These are phyloP conservation scores for Medauroidea extradentata DNA, from an alignment of 1,140 invertebrate genomes.

Conservation along the genomic window DNA sequence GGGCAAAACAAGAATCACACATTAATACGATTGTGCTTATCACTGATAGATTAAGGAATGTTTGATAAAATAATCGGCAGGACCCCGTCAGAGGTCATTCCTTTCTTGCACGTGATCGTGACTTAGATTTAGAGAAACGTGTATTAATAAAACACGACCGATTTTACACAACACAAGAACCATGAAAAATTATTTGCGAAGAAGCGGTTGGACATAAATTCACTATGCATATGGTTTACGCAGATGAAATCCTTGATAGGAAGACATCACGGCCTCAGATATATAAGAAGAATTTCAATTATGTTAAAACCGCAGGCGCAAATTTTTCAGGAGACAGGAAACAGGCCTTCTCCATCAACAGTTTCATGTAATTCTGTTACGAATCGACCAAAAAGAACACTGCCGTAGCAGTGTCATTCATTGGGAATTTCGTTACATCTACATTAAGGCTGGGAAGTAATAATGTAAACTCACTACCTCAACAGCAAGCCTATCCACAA, in stretches of 20 bases:
- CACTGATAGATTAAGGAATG: not conserved
- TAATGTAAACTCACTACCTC: too few species aligned
- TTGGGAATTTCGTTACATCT: too few species aligned
- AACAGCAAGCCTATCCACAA: too few species aligned
- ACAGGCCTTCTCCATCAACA: too few species aligned
- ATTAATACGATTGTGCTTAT: not conserved
- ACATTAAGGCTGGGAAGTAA: too few species aligned
- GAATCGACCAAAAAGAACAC: too few species aligned
- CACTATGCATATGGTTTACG: conserved; percentile 2
- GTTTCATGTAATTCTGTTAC: too few species aligned
- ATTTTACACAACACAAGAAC: conserved; percentile 13
- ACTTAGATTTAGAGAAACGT: conserved; percentile 19
- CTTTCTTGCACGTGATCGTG: conserved; percentile 20
- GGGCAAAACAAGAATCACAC: conserved; percentile 10
- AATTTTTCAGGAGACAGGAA: too few species aligned
- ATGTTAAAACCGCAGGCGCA: too few species aligned
- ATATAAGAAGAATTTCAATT: conserved; percentile 19
- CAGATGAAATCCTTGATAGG: conserved; percentile 14
- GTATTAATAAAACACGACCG: conserved; percentile 13
- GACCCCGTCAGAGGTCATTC: conserved; percentile 17
- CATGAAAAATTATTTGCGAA: not conserved
- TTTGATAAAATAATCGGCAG: conserved; percentile 3
- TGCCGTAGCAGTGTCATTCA: too few species aligned
- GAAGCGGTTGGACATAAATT: conserved; percentile 1
- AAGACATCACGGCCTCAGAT: conserved; percentile 19